phyloP scores from a whole-genome alignment of 2,113 vertebrate species.

The Mesitornis unicolor region DNA sequence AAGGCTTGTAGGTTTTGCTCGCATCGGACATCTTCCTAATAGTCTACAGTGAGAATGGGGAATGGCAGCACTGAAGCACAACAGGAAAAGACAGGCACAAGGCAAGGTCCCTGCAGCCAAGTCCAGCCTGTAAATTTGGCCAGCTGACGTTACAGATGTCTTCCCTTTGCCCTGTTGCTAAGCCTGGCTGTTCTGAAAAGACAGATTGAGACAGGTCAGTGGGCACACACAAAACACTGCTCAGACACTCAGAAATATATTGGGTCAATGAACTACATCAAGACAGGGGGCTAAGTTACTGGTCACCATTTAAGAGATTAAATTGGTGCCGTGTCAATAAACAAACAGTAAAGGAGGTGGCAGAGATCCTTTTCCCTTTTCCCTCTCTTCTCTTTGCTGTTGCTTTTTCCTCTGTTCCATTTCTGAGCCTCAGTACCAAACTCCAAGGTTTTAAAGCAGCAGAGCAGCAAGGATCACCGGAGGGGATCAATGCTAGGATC shows the following conservation, averaged over 20 bases:
- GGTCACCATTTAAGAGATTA: constrained; percentile 5
- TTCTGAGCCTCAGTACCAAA: not conserved
- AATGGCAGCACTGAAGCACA: not conserved
- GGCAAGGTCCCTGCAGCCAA: not conserved
- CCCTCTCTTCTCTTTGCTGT: not conserved
- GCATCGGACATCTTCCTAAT: not conserved
- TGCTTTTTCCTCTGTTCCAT: not conserved
- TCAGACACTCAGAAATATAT: constrained; percentile 4
- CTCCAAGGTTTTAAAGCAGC: not conserved
- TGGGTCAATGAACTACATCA: not conserved
- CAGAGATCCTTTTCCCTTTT: not conserved
- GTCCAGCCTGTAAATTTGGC: constrained; percentile 24
- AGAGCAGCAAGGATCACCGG: not conserved
- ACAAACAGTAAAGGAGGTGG: constrained; percentile 14
- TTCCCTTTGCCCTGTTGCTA: not conserved
- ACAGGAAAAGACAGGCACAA: not conserved
- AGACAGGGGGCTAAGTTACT: not conserved
- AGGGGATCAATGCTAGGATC: not conserved
- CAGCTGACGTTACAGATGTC: constrained; percentile 32
- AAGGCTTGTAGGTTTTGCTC: not conserved
- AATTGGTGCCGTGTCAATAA: constrained; percentile 15
- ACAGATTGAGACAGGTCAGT: constrained; percentile 6
- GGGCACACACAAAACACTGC: constrained; percentile 16
- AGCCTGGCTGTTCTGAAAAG: constrained; percentile 29
- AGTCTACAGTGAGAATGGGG: not conserved